phyloP scores from a whole-genome alignment of 2,888 invertebrate species.

The Oxyteleia sp. region DNA sequence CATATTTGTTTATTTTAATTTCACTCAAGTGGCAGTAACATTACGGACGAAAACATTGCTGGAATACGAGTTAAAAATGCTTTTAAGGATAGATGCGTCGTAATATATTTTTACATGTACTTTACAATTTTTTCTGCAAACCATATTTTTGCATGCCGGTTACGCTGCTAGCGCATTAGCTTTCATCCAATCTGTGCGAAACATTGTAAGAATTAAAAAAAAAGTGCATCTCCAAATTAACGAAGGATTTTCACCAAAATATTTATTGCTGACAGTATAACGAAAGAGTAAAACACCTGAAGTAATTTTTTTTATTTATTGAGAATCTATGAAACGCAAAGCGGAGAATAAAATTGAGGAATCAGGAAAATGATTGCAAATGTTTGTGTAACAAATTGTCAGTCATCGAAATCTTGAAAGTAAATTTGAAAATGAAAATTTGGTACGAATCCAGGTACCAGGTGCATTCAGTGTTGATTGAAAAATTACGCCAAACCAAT shows the following conservation, averaged over 20 bases:
- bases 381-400: constrained; percentile 1
- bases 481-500: constrained; percentile 43
- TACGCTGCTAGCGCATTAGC: too few species aligned
- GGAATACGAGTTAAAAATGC: too few species aligned
- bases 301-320: not conserved
- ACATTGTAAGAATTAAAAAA: not conserved
- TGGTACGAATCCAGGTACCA: constrained; percentile 9
- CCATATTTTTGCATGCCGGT: too few species aligned
- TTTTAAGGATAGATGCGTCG: too few species aligned
- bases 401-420: constrained; percentile 9
- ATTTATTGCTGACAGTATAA: too few species aligned
- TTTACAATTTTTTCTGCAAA: too few species aligned
- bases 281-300: not conserved
- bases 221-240: not conserved
- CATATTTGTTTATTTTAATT: too few species aligned
- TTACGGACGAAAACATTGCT: too few species aligned
- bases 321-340: too few species aligned
- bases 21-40: too few species aligned
- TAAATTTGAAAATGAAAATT: constrained; percentile 30
- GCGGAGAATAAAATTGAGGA: not conserved
- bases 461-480: constrained; percentile 43
- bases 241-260: not conserved
- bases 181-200: too few species aligned
- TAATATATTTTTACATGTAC: too few species aligned
- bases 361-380: not conserved